Evolutionary conservation across 2,797 vertebrate genomes (phyloP), one percentile per base, ranked within the genome.

Genomic region (Peromyscus eremicus): DNA sequence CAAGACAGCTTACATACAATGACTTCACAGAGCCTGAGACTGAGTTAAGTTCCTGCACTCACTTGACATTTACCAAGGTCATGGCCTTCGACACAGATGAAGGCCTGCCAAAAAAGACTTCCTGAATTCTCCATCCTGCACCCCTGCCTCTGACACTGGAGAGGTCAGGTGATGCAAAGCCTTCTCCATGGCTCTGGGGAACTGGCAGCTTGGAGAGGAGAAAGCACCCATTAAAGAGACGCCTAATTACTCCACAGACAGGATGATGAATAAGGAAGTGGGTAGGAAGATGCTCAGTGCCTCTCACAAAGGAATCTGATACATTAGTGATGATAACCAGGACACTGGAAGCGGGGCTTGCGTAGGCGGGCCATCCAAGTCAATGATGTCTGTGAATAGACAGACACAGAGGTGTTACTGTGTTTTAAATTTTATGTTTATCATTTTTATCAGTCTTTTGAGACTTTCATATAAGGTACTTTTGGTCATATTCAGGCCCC

Each of bases 261-360:
- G 88, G 75, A 91, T 25, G 55, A 21, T 66, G 57, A 87, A 68
- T 87, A 81, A 68, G 87, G 89, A 91, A 81, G 64, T 46, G 0
- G 14, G 13, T 77, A 88, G 82, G 94, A 88, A 96, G 82, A 87
- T 8, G 34, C 34, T 94, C 25, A 71, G 43, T 88, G 29, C 6
- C 73, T 62, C 82, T 90, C 90, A 80, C 68, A 83, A 77, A 95
- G 40, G 32, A 86, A 66, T 60, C 73, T 68, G 37, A 94, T 84
- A 32, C 90, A 93, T 93, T 76, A 88, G 66, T 80, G 80, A 95
- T 75, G 80, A 92, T 80, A 93, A 77, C 92, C 90, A 76, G 75
- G 75, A 88, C 95, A 68, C 49, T 80, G 92, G 94, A 93, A 96
- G 95, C 40, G 64, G 14, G 13, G 34, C 40, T 92, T 91, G 71